Evolutionary conservation across 2,888 invertebrate genomes (phyloP).

Genomic region (Aleiodes leptofemur): DNA sequence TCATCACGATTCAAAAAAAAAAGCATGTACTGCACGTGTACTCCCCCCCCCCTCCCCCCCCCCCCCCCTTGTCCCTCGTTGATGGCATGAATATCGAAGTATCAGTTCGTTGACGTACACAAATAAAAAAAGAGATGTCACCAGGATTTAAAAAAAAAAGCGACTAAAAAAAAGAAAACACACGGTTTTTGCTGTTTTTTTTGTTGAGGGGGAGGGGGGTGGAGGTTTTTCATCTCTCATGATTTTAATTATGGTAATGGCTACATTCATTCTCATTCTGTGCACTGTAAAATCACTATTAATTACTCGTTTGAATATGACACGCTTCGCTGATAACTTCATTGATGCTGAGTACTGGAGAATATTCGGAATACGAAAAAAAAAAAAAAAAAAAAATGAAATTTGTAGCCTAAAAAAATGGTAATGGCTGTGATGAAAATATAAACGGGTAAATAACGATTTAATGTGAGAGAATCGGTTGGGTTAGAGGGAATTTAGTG

Average conservation of each 20-base stretch:
- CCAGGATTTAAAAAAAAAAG: conserved; percentile 1
- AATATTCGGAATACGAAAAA: no score
- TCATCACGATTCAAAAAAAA: conserved; percentile 17
- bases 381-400: no score
- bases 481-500: no score
- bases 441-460: no score
- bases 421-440: no score
- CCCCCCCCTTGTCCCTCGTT: background rate
- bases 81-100: conserved; percentile 33
- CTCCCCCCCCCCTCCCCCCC: no score
- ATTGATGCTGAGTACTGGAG: background rate
- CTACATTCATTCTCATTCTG: conserved; percentile 30
- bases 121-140: conserved; percentile 10
- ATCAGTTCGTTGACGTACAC: conserved; percentile 12
- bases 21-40: conserved; percentile 9
- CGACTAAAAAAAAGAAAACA: background rate
- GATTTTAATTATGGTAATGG: conserved; percentile 34
- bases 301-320: conserved; percentile 22
- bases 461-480: no score
- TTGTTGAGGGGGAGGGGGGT: background rate
- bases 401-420: no score
- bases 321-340: background rate
- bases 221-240: conserved; percentile 10
- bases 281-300: conserved; percentile 14
- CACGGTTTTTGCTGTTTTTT: conserved; percentile 16